phyloP scores from a whole-genome alignment of 2,797 vertebrate species.

The Cossypha dichroa region DNA sequence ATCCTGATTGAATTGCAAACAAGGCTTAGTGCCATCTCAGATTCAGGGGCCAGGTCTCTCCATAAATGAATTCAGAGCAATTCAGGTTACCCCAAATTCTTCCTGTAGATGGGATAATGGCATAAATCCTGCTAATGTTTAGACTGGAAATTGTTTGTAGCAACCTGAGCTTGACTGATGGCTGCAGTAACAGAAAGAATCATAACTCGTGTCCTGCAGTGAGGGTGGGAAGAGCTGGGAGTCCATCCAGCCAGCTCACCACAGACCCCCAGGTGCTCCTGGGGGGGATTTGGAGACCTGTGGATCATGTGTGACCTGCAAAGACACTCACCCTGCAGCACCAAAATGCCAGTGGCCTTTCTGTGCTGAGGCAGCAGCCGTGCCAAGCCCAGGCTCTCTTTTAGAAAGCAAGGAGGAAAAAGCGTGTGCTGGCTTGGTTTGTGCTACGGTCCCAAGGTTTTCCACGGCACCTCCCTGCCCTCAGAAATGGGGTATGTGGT shows the following conservation, averaged over 20 bases:
- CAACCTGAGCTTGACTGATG: slow-evolving; percentile 53
- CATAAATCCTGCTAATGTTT: slow-evolving; percentile 63
- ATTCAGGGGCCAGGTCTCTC: slow-evolving; percentile 14
- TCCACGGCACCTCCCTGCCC: background rate
- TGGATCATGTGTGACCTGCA: accelerated
- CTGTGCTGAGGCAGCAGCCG: background rate
- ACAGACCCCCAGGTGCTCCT: background rate
- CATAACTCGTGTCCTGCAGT: background rate
- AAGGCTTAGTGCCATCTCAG: slow-evolving; percentile 58
- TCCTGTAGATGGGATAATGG: slow-evolving; percentile 55
- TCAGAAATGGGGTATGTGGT: background rate
- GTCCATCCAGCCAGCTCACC: background rate
- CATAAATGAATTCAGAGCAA: slow-evolving; percentile 33
- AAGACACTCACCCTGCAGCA: background rate
- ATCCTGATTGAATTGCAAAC: slow-evolving; percentile 69
- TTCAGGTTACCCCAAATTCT: slow-evolving; percentile 43
- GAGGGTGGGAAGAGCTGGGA: slow-evolving; percentile 2
- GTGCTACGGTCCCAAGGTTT: background rate
- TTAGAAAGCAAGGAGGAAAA: background rate
- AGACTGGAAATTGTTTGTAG: slow-evolving; percentile 54
- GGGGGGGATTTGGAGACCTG: background rate
- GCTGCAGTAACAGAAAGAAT: background rate
- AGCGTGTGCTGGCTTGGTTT: background rate
- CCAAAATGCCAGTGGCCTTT: background rate
- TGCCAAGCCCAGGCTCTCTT: background rate